Base-by-base conservation (phyloP, 1,140 invertebrate genomes). In the Hyles vespertilio region DNA sequence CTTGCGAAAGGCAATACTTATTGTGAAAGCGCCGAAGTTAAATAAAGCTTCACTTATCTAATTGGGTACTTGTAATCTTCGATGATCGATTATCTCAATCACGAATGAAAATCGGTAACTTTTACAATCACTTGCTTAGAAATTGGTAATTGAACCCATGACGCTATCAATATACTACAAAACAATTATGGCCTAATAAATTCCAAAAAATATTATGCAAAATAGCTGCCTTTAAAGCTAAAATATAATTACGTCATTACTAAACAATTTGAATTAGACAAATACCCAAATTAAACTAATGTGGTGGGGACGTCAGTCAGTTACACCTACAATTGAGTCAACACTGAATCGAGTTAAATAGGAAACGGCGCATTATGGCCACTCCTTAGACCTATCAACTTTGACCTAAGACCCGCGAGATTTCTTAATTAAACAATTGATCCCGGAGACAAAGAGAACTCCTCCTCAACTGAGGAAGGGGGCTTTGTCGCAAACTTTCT, bases 381-480 rank as follows among this genome's bases (percentile, higher is more conserved):
- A 33, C 32, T 51, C 50, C 9, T 10, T 3, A 34, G 34, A 32
- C 50, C 12, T 50, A 44, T 59, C 44, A 55, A 57, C 56, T 61
- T 63, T 63, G 61, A 66, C 66, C 66, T 61, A 58, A 61, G 69
- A 45, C 56, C 55, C 45, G 63, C 56, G 56, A 32, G 44, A 50
- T 34, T 46, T 32, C 46, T 52, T 54, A 54, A 55, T 32, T 52
- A 32, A 11, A 44, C 22, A 56, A 61, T 47, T 56, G 59, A 64
- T 64, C 33, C 22, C 22, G 22, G 22, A 22, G 44, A 57, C 65
- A 70, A 62, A 79, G 80, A 82, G 70, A 67, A 72, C 74, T 67
- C 63, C 32, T 59, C 12, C 53, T 65, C 69, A 78, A 77, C 73
- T 79, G 81, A 84, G 81, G 77, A 81, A 80, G 72, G 59, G 72